Evolutionary conservation across 2,888 invertebrate genomes (phyloP), one percentile per base, ranked within the genome.

Genomic region (Tubulanus polymorphus): DNA sequence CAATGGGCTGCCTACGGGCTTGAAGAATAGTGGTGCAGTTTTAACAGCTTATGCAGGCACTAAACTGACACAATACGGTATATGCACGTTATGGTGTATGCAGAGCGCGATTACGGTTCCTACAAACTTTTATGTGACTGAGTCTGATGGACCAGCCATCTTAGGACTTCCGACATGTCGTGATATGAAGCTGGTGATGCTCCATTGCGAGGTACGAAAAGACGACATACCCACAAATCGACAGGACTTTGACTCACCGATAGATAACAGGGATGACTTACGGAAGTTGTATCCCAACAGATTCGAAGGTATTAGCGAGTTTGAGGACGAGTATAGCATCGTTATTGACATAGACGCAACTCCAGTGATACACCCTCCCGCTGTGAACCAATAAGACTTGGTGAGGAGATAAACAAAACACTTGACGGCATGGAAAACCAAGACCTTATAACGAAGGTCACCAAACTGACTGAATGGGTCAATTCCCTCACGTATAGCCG

Each of bases 121-220:
- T 12, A 48, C 49, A 1, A 29, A 23, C 2, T 61, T 61, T 54
- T 61, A 56, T 35, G 52, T 59, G 2, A 54, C 56, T 1, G 56
- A 61, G 32, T 53, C 55, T 10, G 25, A 35, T 20, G 51, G 59
- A 6, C 52, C 61, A 12, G 52, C 53, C 5, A 47, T 59, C 25
- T 47, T 61, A 27, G 56, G 61, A 25, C 37, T 61, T 6, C 52
- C 41, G 1, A 51, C 59, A 23, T 52, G 59, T 35, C 45, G 51
- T 8, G 15, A 23, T 6, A 25, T 56, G 1, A n/a, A 30, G n/a
- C 50, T 58, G 18, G 49, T 60, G 2, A 53, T 53, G n/a, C 49
- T 60, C 8, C 15, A 60, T 23, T 53, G 53, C 30, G 48, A 45
- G 12, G 37, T 12, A 8, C 1, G 15, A n/a, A 18, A 15, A 28